Conservation (phyloP, 2,113 vertebrate genomes). For the Eira barbara region DNA sequence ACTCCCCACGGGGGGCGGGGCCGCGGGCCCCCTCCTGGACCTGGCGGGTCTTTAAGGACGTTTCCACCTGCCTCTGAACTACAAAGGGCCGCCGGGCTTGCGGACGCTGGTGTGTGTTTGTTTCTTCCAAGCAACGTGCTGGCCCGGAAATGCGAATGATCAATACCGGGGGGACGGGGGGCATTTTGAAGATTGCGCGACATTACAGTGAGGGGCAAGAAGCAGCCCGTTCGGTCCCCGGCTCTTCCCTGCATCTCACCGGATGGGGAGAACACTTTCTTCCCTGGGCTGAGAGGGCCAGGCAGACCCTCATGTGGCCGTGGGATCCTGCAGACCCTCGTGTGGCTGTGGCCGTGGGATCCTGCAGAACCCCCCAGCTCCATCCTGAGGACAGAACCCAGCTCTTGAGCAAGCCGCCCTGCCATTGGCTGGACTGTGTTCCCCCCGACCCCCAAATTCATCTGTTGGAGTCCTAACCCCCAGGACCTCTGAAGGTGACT, state of each 20-base stretch:
- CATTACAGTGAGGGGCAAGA: rapidly evolving
- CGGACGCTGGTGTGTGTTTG: rapidly evolving
- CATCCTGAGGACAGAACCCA: background rate
- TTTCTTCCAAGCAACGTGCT: background rate
- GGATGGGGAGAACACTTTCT: rapidly evolving
- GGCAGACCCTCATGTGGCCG: background rate
- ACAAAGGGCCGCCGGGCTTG: rapidly evolving
- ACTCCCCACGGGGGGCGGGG: background rate
- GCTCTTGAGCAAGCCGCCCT: too few species aligned
- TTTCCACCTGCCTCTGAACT: rapidly evolving
- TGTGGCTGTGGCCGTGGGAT: too few species aligned
- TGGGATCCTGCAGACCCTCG: background rate
- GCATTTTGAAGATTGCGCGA: rapidly evolving
- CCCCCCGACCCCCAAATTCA: too few species aligned
- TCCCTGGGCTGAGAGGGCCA: rapidly evolving
- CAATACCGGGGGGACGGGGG: rapidly evolving
- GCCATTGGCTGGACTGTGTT: background rate
- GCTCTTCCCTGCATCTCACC: rapidly evolving
- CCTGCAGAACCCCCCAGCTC: background rate
- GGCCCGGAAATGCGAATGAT: background rate
- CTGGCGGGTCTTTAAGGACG: rapidly evolving
- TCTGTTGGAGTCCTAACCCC: background rate
- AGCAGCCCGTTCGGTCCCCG: rapidly evolving
- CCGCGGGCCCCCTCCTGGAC: rapidly evolving
- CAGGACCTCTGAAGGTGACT: background rate